These are phyloP conservation scores for Rhinolophus sinicus DNA, from an alignment of 2,113 vertebrate species.

Conservation along the genomic window DNA sequence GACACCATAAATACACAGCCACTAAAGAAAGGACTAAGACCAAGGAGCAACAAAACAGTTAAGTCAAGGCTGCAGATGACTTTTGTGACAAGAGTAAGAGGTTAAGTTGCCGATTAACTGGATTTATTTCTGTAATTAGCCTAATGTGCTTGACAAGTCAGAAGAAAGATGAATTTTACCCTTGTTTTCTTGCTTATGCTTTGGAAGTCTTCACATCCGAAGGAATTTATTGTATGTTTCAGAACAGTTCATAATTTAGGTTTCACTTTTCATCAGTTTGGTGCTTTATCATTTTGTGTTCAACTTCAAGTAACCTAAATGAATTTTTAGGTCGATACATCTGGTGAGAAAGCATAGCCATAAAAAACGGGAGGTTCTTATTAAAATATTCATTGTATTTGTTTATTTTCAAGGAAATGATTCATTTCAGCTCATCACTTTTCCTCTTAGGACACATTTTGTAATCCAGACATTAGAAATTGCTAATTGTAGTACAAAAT, in stretches of 20 bases:
- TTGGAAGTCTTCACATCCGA: conserved; percentile 31
- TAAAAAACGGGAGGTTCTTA: not conserved
- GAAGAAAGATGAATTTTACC: conserved; percentile 10
- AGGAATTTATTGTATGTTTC: conserved; percentile 55
- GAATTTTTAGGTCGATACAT: not conserved
- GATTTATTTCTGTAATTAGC: conserved; percentile 26
- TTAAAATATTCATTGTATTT: not conserved
- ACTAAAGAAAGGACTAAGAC: not conserved
- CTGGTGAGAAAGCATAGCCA: not conserved
- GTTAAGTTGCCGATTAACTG: not conserved
- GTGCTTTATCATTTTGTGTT: conserved; percentile 26
- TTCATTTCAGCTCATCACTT: not conserved
- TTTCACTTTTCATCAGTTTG: conserved; percentile 47
- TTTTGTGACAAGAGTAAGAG: conserved; percentile 29
- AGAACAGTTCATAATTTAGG: conserved; percentile 44
- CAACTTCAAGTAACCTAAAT: conserved; percentile 53
- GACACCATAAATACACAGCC: conserved; percentile 36
- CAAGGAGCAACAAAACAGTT: conserved; percentile 47
- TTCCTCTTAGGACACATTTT: conserved; percentile 1
- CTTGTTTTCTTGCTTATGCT: conserved; percentile 45
- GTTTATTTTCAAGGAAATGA: conserved; percentile 18
- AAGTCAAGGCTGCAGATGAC: conserved; percentile 28
- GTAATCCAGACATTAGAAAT: not conserved
- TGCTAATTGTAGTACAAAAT: not conserved
- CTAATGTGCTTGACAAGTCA: not conserved